Percentiles rank a stretch among this genome's conserved stretches.
phyloP scores from a whole-genome alignment of 2,113 vertebrate species.

The Macrotus californicus region DNA sequence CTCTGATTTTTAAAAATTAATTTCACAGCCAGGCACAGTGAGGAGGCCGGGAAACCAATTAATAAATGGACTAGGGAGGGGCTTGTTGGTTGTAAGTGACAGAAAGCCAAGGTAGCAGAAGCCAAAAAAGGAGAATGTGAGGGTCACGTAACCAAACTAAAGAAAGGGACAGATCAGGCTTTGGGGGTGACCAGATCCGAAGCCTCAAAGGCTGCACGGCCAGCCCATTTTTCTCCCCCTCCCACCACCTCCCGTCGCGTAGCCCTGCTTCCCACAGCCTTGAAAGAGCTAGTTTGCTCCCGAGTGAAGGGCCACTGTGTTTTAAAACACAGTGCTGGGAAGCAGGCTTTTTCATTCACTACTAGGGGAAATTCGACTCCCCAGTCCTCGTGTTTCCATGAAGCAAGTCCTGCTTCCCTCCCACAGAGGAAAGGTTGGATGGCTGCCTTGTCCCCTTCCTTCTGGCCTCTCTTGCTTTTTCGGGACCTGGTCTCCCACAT shows the following conservation, averaged over 20 bases:
- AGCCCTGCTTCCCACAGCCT: not conserved
- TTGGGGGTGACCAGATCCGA: not conserved
- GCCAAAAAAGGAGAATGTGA: not conserved
- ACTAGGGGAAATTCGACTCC: not conserved
- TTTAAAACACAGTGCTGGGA: not conserved
- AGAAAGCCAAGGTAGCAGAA: not conserved
- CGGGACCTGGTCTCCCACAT: not conserved
- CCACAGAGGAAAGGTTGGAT: not conserved
- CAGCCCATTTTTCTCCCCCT: not conserved
- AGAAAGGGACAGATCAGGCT: not conserved
- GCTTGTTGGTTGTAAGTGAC: not conserved
- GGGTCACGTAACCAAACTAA: not conserved
- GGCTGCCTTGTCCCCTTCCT: fast-evolving
- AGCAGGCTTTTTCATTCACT: not conserved
- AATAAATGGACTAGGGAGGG: not conserved
- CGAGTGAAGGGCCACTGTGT: not conserved
- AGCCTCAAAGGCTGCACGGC: not conserved
- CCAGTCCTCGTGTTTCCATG: not conserved
- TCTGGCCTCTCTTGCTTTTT: not conserved
- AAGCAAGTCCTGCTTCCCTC: not conserved
- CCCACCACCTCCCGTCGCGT: not conserved
- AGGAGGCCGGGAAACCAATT: not conserved
- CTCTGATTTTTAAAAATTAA: not conserved
- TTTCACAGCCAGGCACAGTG: not conserved
- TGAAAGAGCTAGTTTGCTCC: not conserved